Percentiles rank a stretch among this genome's conserved stretches.
Evolutionary conservation across 2,797 vertebrate genomes (phyloP).

Genomic region (Artibeus lituratus): DNA sequence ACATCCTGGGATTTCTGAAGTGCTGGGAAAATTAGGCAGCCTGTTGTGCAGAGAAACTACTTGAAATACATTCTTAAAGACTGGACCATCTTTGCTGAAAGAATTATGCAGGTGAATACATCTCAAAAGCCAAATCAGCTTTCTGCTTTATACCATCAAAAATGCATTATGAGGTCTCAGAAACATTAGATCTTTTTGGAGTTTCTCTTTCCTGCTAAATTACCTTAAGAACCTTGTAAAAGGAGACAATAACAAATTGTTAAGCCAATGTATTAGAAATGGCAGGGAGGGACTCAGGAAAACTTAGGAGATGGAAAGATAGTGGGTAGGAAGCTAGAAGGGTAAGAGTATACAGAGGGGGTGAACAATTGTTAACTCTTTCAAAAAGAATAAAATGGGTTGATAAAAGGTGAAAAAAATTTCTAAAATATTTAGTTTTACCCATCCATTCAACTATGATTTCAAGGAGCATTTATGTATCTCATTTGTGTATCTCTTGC

Average conservation of each 20-base stretch:
- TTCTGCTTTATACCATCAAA: neutral
- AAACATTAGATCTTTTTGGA: neutral
- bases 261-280: neutral
- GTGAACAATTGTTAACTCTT: neutral
- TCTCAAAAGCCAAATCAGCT: neutral
- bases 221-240: neutral
- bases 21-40: accelerated
- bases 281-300: neutral
- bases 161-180: neutral
- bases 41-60: accelerated
- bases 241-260: neutral
- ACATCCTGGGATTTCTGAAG: neutral
- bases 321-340: neutral
- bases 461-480: neutral
- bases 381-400: neutral
- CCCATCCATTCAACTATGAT: neutral
- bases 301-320: neutral
- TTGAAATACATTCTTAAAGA: neutral
- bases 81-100: neutral
- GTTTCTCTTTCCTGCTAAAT: neutral
- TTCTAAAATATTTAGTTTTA: neutral
- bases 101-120: neutral
- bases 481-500: neutral
- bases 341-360: neutral
- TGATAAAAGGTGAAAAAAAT: neutral